Percentiles rank a stretch among this genome's conserved stretches.
phyloP scores from a whole-genome alignment of 2,113 vertebrate species.

The Cichladusa arquata region DNA sequence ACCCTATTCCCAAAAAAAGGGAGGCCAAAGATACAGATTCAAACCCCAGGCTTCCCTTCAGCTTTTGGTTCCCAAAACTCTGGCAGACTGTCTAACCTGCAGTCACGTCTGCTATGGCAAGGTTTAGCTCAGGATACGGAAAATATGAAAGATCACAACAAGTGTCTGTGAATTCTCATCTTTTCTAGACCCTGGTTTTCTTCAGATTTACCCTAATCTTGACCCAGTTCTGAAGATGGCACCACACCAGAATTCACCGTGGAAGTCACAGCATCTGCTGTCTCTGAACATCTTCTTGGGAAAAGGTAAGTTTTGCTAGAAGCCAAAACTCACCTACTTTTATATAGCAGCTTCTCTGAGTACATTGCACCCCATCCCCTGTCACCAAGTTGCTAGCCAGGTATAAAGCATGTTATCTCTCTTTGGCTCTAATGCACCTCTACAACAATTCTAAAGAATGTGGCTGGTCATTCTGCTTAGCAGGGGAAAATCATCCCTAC shows the following conservation, averaged over 20 bases:
- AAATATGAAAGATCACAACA: background rate
- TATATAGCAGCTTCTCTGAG: background rate
- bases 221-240: background rate
- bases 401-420: background rate
- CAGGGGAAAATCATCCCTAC: background rate
- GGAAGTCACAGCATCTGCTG: background rate
- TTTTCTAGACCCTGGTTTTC: background rate
- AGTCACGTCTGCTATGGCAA: background rate
- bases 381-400: background rate
- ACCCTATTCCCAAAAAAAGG: background rate
- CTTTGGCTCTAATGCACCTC: background rate
- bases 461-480: background rate
- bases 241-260: background rate
- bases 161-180: background rate
- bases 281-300: background rate
- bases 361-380: accelerated
- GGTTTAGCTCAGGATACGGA: background rate
- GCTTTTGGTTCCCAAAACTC: background rate
- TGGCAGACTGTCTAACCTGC: background rate
- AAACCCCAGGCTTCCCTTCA: background rate
- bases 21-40: background rate
- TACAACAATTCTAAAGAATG: background rate
- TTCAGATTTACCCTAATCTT: background rate
- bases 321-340: background rate
- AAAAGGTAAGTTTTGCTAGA: background rate